phyloP scores from a whole-genome alignment of 2,797 vertebrate species.

The Cossypha heuglini region DNA sequence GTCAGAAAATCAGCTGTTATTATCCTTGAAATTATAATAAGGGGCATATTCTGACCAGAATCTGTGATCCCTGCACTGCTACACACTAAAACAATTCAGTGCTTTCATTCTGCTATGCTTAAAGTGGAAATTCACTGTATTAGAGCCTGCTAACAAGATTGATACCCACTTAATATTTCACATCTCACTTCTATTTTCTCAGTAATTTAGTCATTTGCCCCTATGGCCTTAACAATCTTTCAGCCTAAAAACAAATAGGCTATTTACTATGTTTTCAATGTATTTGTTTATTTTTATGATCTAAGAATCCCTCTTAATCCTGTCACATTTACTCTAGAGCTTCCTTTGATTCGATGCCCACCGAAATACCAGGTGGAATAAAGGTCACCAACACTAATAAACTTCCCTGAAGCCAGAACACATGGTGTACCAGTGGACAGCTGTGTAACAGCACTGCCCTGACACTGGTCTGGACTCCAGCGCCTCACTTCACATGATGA shows the following conservation, averaged over 20 bases:
- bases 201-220: neutral
- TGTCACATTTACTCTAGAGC: constrained; percentile 38
- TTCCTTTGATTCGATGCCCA: constrained; percentile 52
- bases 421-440: neutral
- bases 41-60: neutral
- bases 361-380: constrained; percentile 63
- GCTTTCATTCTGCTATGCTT: neutral
- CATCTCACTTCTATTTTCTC: constrained; percentile 12
- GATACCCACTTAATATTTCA: constrained; percentile 13
- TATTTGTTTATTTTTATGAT: constrained; percentile 61
- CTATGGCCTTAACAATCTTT: neutral
- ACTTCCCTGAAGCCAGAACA: constrained; percentile 42
- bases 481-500: neutral
- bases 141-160: neutral
- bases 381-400: constrained; percentile 44
- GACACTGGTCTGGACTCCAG: neutral
- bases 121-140: neutral
- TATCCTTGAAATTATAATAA: neutral
- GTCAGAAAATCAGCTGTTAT: neutral
- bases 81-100: neutral
- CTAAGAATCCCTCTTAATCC: constrained; percentile 46
- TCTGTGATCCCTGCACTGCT: neutral
- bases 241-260: neutral
- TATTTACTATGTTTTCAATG: constrained; percentile 52
- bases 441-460: neutral